These are phyloP conservation scores for Diaperis boleti DNA, from an alignment of 2,888 invertebrate species.

Conservation along the genomic window DNA sequence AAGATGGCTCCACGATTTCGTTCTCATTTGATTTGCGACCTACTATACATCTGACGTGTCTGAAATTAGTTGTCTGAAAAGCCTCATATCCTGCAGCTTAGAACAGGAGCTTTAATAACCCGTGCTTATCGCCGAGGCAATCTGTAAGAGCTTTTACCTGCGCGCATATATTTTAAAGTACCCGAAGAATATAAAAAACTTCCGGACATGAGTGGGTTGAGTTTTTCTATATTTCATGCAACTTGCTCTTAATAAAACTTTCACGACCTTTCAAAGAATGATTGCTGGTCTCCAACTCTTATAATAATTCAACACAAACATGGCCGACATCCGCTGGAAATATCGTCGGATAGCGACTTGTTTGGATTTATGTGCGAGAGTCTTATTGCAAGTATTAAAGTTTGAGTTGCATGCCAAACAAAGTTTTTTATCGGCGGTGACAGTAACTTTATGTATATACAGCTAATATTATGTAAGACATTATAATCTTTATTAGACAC, in stretches of 20 bases:
- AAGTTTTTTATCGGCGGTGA: too few relatives aligned
- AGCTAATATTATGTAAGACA: too few relatives aligned
- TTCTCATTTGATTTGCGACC: constrained; percentile 25
- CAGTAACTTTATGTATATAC: too few relatives aligned
- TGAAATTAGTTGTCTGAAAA: constrained; percentile 43
- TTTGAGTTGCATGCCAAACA: too few relatives aligned
- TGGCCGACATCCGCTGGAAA: constrained; percentile 44
- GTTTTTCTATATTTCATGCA: constrained; percentile 53
- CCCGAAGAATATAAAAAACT: constrained; percentile 50
- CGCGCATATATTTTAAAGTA: constrained; percentile 46
- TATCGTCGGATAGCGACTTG: constrained; percentile 14
- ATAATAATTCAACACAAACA: constrained; percentile 56
- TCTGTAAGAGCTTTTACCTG: constrained; percentile 45
- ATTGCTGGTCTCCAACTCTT: constrained; percentile 50
- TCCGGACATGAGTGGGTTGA: constrained; percentile 54
- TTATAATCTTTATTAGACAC: too few relatives aligned
- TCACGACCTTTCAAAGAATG: constrained; percentile 54
- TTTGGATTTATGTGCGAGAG: constrained; percentile 20
- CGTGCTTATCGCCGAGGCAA: constrained; percentile 44
- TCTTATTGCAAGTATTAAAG: constrained; percentile 10
- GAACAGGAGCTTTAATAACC: constrained; percentile 47
- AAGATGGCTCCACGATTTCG: constrained; percentile 25
- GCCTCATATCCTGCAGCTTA: constrained; percentile 46
- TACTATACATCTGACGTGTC: constrained; percentile 38
- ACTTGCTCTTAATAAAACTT: constrained; percentile 58